Base-by-base conservation (phyloP, 2,888 invertebrate species). In the Plagodis pulveraria region DNA sequence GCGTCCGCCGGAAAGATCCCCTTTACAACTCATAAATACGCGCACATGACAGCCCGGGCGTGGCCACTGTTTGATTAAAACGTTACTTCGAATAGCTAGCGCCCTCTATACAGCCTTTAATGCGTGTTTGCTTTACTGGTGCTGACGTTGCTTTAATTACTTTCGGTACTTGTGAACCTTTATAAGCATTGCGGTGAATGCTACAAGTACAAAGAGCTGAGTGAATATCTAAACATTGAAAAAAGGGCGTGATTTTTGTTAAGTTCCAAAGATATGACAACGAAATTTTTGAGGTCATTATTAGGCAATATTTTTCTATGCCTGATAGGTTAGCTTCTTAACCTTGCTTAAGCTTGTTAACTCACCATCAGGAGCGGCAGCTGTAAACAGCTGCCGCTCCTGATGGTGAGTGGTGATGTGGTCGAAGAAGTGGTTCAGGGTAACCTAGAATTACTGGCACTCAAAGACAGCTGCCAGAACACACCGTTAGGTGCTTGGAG, bases 51-150 rank as follows among this genome's bases (percentile, higher is more conserved):
- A 78, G 74, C 67, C 71, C 70, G 80, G 88, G 88, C 84, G 86
- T 86, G 87, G 89, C 81, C 84, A 80, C 74, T 81, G 84, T 86
- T 85, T 89, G 87, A 89, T 89, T 91, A 87, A 90, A 88, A 90
- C 82, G 86, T 84, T 81, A 84, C 83, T 83, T 79, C 65, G 73
- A 72, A 80, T 76, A 74, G 78, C 74, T 72, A 72, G 72, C 80
- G 77, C 81, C 81, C 81, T 82, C 81, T 83, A 80, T 80, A 73
- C 74, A 75, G 74, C 74, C 74, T 80, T 78, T 80, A 60, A 56
- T 44, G 56, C 51, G 38, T 60, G 60, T 60, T 60, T 56, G 77
- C 78, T 80, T 78, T 74, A 71, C 71, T 77, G 77, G 75, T 69
- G 71, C 69, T 82, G 84, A 82, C 84, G 78, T 81, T 72, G 80